Evolutionary conservation across 2,113 vertebrate species (phyloP), one percentile per base, ranked within the genome.

Genomic region (Apistogramma diplotaenia): DNA sequence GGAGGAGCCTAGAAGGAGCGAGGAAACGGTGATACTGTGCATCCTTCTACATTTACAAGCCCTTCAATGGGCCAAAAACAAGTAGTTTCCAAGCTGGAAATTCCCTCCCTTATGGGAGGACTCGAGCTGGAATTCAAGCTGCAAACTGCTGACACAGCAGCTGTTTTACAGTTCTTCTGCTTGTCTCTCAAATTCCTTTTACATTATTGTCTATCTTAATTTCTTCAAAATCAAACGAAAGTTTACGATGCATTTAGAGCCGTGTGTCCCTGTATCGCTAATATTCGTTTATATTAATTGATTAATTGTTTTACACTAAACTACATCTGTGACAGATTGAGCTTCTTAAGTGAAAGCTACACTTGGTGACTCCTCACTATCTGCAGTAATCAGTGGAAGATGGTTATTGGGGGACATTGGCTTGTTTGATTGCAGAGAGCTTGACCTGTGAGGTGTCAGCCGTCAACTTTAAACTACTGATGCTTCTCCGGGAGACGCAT

Each of bases 11-110:
- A 75, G n/a, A 61, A 65, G 40, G 8, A 77, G 55, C 25, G 21
- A 74, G 70, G 46, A 74, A 72, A 76, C 58, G 29, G 55, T 25
- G 40, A 78, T 27, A 27, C 58, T 59, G 80, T 74, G 65, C 72
- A 83, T 86, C 74, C 78, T 79, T 65, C 51, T 76, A 56, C 74
- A 81, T 78, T 83, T 88, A 85, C 74, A 84, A 83, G 81, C 27
- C 57, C 37, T 80, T 71, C 65, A 60, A 79, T n/a, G 15, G 79
- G 81, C 43, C 49, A 58, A 83, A 84, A 81, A 62, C 71, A 87
- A 90, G 53, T 33, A 53, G 72, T 85, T 91, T 91, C 60, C 62
- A 88, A 78, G 81, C 51, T 89, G 86, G 81, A 89, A 85, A 78
- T 23, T 55, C 27, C 56, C 65, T 76, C 56, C 72, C 82, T 55